Percentiles rank a stretch among this genome's conserved stretches.
These are phyloP conservation scores for Brachyistius frenatus DNA, from an alignment of 2,113 vertebrate genomes.

Conservation along the genomic window DNA sequence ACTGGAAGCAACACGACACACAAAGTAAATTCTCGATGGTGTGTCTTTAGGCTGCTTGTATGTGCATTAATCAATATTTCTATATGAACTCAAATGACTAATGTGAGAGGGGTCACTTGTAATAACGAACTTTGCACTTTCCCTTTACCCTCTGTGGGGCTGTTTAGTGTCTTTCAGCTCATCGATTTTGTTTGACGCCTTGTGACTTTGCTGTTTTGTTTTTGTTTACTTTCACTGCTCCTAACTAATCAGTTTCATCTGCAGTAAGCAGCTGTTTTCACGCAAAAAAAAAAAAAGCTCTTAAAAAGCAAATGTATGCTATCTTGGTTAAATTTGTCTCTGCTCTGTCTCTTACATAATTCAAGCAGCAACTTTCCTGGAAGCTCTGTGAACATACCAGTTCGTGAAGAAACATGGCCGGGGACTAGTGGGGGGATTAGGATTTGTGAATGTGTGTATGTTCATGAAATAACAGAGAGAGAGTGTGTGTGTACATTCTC, in stretches of 20 bases:
- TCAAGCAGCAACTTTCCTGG: slow-evolving; percentile 29
- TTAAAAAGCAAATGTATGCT: not conserved
- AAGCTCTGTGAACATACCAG: slow-evolving; percentile 29
- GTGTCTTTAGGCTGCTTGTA: not conserved
- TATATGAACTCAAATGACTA: not conserved
- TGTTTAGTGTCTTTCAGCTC: not conserved
- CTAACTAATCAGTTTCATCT: not conserved
- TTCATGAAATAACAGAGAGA: slow-evolving; percentile 2
- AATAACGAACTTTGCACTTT: not conserved
- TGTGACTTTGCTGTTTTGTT: not conserved
- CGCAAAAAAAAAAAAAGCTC: not conserved
- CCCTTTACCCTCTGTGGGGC: not conserved
- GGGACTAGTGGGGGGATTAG: slow-evolving; percentile 5
- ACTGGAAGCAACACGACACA: not conserved
- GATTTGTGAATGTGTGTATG: slow-evolving; percentile 24
- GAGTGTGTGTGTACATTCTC: not conserved
- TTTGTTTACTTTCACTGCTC: not conserved
- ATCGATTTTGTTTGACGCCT: not conserved
- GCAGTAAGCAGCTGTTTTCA: not conserved
- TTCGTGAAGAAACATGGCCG: slow-evolving; percentile 25
- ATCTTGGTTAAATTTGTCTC: slow-evolving; percentile 16
- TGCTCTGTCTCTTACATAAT: slow-evolving; percentile 48
- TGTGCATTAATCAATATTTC: not conserved
- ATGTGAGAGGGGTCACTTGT: not conserved
- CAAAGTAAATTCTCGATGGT: too few species aligned